Evolutionary conservation across 2,113 vertebrate species (phyloP).

Genomic region (Aegithalos caudatus): DNA sequence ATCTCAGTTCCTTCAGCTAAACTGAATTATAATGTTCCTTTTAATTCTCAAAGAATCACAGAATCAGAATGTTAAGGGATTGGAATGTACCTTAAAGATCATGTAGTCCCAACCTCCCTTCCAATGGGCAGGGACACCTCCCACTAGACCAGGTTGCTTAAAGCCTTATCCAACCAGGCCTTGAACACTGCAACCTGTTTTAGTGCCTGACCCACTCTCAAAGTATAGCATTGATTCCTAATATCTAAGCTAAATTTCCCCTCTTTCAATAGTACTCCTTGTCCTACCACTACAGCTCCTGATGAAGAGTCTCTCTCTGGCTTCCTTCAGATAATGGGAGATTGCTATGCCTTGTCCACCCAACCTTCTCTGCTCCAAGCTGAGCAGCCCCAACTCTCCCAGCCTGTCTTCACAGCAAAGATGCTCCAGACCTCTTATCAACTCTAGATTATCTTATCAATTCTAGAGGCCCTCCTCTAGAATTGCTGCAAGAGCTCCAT

Average conservation of each 20-base stretch:
- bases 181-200: background rate
- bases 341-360: background rate
- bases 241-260: background rate
- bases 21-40: background rate
- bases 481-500: background rate
- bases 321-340: background rate
- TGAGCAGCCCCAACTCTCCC: background rate
- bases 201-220: background rate
- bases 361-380: background rate
- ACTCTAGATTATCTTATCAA: no score
- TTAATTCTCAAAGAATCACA: background rate
- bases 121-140: background rate
- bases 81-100: background rate
- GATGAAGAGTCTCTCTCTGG: background rate
- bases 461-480: background rate
- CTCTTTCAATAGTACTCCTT: background rate
- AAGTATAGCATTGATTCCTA: background rate
- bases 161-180: background rate
- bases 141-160: background rate
- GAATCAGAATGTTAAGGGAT: background rate
- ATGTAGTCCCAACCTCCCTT: background rate
- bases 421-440: background rate
- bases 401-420: accelerated
- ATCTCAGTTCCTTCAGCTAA: background rate
- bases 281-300: background rate